phyloP scores from a whole-genome alignment of 2,888 invertebrate genomes.

The Sphaerophoria rueppellii region DNA sequence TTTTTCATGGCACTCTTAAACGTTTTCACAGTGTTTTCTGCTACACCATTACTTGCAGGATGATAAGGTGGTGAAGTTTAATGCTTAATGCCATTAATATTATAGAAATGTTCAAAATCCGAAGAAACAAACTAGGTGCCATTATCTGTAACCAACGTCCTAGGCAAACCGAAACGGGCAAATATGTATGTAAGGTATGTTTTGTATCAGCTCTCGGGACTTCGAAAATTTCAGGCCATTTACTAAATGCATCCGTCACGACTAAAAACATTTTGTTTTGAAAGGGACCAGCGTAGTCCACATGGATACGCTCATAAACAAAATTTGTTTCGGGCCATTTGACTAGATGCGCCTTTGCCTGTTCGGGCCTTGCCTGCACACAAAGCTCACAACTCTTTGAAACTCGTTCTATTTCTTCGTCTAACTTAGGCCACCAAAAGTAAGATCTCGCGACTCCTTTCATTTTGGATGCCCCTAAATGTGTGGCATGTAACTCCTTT shows the following conservation, averaged over 20 bases:
- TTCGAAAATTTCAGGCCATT: too few species aligned
- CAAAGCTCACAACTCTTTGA: constrained; percentile 20
- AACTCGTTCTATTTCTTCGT: constrained; percentile 16
- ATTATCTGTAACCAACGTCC: too few species aligned
- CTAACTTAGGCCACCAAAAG: neutral
- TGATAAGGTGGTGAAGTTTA: constrained; percentile 11
- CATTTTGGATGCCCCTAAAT: neutral
- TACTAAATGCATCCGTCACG: constrained; percentile 3
- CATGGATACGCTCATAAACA: constrained; percentile 12
- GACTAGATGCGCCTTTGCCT: constrained; percentile 15
- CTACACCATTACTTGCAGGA: constrained; percentile 15
- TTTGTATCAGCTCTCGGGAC: too few species aligned
- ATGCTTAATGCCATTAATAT: constrained; percentile 21
- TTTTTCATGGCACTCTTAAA: constrained; percentile 15
- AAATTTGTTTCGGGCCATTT: constrained; percentile 20
- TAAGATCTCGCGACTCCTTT: constrained; percentile 10
- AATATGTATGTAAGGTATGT: too few species aligned
- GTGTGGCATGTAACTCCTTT: constrained; percentile 4
- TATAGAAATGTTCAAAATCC: constrained; percentile 2
- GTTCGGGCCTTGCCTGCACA: neutral
- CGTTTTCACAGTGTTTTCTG: constrained; percentile 15
- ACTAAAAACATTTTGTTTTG: constrained; percentile 26
- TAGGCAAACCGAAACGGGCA: too few species aligned
- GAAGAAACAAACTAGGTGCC: constrained; percentile 8
- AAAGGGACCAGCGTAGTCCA: neutral